These are phyloP conservation scores for Acridotheres tristis DNA, from an alignment of 2,797 vertebrate genomes.

Conservation along the genomic window DNA sequence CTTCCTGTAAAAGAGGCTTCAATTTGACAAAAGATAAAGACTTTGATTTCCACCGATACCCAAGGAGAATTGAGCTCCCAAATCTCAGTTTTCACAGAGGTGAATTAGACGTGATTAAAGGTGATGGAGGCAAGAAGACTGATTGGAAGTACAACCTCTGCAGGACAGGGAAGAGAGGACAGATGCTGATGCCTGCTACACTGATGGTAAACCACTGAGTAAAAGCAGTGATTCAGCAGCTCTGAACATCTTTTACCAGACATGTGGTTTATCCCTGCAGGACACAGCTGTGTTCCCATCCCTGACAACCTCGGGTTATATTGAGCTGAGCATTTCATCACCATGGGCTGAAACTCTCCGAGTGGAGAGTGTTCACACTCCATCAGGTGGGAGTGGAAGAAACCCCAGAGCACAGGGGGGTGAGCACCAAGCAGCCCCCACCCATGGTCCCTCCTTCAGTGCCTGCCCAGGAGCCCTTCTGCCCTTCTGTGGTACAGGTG, in stretches of 20 bases:
- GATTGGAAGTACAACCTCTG: background rate
- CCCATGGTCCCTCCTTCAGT: background rate
- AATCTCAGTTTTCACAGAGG: background rate
- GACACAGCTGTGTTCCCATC: background rate
- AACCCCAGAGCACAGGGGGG: background rate
- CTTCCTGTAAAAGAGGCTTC: background rate
- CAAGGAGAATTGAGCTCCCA: background rate
- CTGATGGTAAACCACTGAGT: background rate
- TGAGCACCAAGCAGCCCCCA: background rate
- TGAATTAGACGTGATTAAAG: background rate
- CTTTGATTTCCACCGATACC: background rate
- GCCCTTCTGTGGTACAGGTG: background rate
- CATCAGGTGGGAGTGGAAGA: background rate
- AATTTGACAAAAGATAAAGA: background rate
- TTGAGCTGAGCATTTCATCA: background rate
- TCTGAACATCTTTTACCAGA: background rate
- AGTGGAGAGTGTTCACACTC: background rate
- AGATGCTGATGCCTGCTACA: background rate
- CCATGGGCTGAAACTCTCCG: accelerated
- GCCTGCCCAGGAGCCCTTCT: background rate
- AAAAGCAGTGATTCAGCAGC: background rate
- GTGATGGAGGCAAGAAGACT: background rate
- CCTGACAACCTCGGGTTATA: background rate
- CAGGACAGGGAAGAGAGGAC: background rate
- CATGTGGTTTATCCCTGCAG: background rate